Evolutionary conservation across 1,140 invertebrate species (phyloP).

Genomic region (Himalopsyche phryganea): DNA sequence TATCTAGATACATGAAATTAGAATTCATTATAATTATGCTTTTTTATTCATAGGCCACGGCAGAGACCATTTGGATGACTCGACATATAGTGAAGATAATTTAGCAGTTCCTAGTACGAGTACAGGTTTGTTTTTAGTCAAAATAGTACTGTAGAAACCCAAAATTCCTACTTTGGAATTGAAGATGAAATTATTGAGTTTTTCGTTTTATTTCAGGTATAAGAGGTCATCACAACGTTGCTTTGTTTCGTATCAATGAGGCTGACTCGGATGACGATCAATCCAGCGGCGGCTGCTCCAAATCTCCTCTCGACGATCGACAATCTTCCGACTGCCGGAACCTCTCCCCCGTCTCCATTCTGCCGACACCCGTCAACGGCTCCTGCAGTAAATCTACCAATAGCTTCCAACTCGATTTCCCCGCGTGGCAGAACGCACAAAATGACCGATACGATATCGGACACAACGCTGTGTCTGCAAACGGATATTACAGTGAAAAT

Average conservation of each 20-base stretch:
- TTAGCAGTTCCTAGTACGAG: slow-evolving; percentile 56
- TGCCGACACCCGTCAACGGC: slow-evolving; percentile 56
- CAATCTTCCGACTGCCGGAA: slow-evolving; percentile 38
- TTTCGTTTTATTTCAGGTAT: slow-evolving; percentile 41
- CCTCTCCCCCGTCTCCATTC: slow-evolving; percentile 47
- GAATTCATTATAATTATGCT: too few species aligned
- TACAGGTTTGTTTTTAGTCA: slow-evolving; percentile 43
- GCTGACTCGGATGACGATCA: slow-evolving; percentile 58
- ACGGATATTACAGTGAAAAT: slow-evolving; percentile 8
- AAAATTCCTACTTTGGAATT: too few species aligned
- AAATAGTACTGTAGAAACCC: neutral
- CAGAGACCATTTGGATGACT: slow-evolving; percentile 9
- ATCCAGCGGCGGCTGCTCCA: slow-evolving; percentile 42
- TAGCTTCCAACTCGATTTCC: slow-evolving; percentile 43
- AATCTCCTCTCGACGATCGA: slow-evolving; percentile 41
- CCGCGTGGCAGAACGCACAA: slow-evolving; percentile 15
- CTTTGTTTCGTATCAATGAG: slow-evolving; percentile 54
- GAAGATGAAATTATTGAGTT: too few species aligned
- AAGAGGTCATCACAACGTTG: slow-evolving; percentile 47
- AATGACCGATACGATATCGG: slow-evolving; percentile 13
- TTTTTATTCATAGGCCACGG: too few species aligned
- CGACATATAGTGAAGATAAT: slow-evolving; percentile 36
- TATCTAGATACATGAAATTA: too few species aligned
- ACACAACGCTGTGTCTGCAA: neutral
- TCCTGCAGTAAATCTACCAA: slow-evolving; percentile 52